Evolutionary conservation across 2,888 invertebrate genomes (phyloP), one percentile per base, ranked within the genome.

Genomic region (Leptodirus hochenwartii): DNA sequence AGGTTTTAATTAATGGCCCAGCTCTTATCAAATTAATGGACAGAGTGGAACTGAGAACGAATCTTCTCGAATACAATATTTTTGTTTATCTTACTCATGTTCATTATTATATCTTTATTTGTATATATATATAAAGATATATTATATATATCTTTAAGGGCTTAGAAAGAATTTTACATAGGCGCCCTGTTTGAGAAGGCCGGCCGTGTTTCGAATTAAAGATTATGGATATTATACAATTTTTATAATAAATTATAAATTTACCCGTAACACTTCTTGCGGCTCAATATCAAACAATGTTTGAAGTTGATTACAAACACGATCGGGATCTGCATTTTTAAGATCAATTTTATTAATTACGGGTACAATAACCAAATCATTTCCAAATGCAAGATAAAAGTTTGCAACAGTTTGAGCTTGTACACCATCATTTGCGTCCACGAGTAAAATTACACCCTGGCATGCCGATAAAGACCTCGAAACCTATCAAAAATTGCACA

Each of bases 401-500:
- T 96, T 96, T 10, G 96, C 93, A 2, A 96, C 88, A 0, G 96
- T 98, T 58, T 98, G 96, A 0, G 96, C 95, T 60, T 95, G 90
- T 2, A 93, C 76, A 5, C 82, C 82, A 62, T 91, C 87, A 56
- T 91, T 93, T 2, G 96, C 91, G 60, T 96, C 96, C 1, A 98
- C 87, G 29, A 98, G 57, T 31, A 98, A 61, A 38, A 98, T 69
- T 1, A 90, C 95, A 6, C 95, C 95, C 62, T 95, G 87, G 49
- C 91, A 95, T 27, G 90, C 88, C 34, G 79, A 68, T 31, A 96
- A 61, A 27, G 93, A 93, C 31, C 95, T 64, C 2, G 82, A 74
- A 38, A 77, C 75, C 73, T 73, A 39, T 25, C 47, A 38, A 30
- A 32, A 23, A 17, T 30, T 9, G 11, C 11, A 24, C 26, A 31